Evolutionary conservation across 2,888 invertebrate species (phyloP).

Genomic region (Xylota segnis): DNA sequence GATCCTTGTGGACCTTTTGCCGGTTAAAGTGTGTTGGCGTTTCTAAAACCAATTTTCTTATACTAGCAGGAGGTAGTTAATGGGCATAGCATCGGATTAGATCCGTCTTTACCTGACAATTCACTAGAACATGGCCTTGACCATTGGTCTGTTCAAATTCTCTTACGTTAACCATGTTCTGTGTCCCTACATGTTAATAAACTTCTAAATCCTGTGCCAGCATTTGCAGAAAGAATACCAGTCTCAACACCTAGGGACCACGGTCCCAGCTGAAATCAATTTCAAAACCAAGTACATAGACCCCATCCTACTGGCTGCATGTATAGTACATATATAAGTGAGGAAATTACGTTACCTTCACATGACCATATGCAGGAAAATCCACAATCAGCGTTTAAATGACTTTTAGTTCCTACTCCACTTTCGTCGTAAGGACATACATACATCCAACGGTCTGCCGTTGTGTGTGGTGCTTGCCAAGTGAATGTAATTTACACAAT

Average conservation of each 20-base stretch:
- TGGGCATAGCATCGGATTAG: no score
- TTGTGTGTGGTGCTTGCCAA: not conserved
- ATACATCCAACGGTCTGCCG: not conserved
- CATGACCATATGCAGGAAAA: slow-evolving; percentile 53
- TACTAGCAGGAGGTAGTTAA: no score
- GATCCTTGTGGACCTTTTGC: no score
- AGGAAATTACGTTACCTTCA: not conserved
- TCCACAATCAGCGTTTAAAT: slow-evolving; percentile 53
- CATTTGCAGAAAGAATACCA: not conserved
- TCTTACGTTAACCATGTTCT: no score
- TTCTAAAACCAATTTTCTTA: no score
- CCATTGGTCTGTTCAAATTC: no score
- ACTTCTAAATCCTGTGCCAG: not conserved
- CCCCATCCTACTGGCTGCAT: not conserved
- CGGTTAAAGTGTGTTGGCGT: no score
- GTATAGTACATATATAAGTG: not conserved
- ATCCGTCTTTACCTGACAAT: no score
- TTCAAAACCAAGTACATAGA: not conserved
- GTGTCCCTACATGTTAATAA: no score
- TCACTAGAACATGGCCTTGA: no score
- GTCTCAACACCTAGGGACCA: not conserved
- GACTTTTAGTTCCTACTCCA: not conserved
- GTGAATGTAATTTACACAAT: slow-evolving; percentile 55
- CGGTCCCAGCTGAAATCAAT: not conserved
- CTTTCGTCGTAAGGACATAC: not conserved